phyloP scores from a whole-genome alignment of 2,888 invertebrate species.

The Drosophila paramelanica region DNA sequence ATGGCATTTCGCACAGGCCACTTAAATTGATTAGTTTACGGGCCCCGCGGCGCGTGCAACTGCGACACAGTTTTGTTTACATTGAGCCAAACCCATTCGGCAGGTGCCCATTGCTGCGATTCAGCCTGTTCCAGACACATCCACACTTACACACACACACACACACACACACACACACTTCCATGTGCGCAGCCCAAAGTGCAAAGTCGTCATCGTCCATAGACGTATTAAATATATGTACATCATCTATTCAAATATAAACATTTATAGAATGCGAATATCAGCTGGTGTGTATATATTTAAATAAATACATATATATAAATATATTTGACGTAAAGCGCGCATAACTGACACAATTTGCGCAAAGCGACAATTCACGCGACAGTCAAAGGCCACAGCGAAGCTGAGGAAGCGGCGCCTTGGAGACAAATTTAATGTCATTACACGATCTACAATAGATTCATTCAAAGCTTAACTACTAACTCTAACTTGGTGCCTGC shows the following conservation, averaged over 20 bases:
- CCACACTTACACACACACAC: no score
- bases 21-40: slow-evolving; percentile 65
- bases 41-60: slow-evolving; percentile 24
- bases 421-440: no score
- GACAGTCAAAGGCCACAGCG: slow-evolving; percentile 18
- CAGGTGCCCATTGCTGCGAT: neutral
- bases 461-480: no score
- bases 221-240: slow-evolving; percentile 3
- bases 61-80: slow-evolving; percentile 57
- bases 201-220: slow-evolving; percentile 54
- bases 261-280: slow-evolving; percentile 3
- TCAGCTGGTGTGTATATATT: slow-evolving; percentile 11
- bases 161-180: slow-evolving; percentile 3
- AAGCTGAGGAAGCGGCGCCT: slow-evolving; percentile 4
- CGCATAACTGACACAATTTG: slow-evolving; percentile 52
- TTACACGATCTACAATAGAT: no score
- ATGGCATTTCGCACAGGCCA: slow-evolving; percentile 9
- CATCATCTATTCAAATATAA: slow-evolving; percentile 10
- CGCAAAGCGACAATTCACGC: slow-evolving; percentile 34
- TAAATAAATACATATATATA: neutral
- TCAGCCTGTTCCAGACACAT: no score
- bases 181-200: slow-evolving; percentile 53
- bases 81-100: slow-evolving; percentile 3
- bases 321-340: slow-evolving; percentile 52
- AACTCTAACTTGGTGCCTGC: no score